Evolutionary conservation across 2,888 invertebrate genomes (phyloP).

Genomic region (Erpobdella octoculata): DNA sequence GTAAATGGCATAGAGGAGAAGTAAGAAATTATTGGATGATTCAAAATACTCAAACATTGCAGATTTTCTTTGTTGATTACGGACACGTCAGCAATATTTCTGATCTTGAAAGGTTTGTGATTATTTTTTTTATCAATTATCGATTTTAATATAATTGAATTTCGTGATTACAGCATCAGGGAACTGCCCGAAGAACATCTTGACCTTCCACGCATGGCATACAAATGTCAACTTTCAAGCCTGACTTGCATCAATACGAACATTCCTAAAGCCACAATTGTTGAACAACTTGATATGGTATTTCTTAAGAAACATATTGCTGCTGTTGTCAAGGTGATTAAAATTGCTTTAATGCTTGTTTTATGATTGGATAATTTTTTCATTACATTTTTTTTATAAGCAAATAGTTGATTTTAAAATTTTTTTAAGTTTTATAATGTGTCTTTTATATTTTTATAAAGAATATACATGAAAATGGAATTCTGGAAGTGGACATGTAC

Average conservation of each 20-base stretch:
- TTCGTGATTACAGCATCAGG: conserved; percentile 12
- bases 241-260: too few species aligned
- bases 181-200: conserved; percentile 11
- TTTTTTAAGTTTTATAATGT: background rate
- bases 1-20: conserved; percentile 64
- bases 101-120: conserved; percentile 8
- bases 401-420: background rate
- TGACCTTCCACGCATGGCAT: conserved; percentile 4
- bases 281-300: background rate
- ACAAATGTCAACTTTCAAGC: conserved; percentile 25
- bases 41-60: background rate
- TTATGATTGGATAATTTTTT: background rate
- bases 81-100: conserved; percentile 20
- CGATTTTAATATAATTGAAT: background rate
- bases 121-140: background rate
- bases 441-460: background rate
- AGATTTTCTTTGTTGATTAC: conserved; percentile 29
- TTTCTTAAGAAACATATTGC: conserved; percentile 15
- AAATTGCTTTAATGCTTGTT: background rate
- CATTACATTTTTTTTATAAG: background rate
- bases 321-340: conserved; percentile 17
- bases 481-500: too few species aligned
- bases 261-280: background rate
- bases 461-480: too few species aligned
- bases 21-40: conserved; percentile 55